A percentile compares a stretch with the other conserved stretches of the same genome.
Evolutionary conservation across 2,888 invertebrate genomes (phyloP).

Genomic region (Pachliopta kotzebuea): DNA sequence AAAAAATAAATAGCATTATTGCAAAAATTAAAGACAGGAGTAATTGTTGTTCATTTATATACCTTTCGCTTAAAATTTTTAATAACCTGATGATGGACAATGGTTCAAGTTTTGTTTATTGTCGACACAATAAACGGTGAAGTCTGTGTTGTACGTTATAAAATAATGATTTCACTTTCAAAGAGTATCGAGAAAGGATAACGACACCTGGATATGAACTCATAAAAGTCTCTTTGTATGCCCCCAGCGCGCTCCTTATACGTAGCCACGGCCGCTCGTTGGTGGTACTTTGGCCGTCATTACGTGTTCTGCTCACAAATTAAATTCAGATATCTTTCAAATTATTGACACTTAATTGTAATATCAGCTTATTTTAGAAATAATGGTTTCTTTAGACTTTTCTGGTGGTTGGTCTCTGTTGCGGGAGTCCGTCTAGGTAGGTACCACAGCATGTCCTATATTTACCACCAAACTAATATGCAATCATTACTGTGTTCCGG

Average conservation of each 20-base stretch:
- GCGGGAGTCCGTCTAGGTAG: no score
- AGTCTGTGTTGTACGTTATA: not conserved
- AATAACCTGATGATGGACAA: no score
- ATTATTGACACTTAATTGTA: conserved; percentile 10
- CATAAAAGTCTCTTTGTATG: conserved; percentile 47
- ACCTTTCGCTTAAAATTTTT: no score
- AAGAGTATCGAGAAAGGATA: conserved; percentile 50
- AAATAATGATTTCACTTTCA: conserved; percentile 57
- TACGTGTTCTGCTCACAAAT: conserved; percentile 21
- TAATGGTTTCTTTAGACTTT: not conserved
- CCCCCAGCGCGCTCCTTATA: conserved; percentile 34
- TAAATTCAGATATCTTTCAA: conserved; percentile 10
- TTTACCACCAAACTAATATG: no score
- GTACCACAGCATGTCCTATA: no score
- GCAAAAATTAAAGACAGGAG: no score
- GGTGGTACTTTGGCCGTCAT: conserved; percentile 12
- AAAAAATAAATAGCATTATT: no score
- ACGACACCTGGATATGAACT: conserved; percentile 47
- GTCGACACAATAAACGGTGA: not conserved
- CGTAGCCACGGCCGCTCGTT: conserved; percentile 29
- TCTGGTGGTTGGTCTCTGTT: no score
- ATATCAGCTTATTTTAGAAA: not conserved
- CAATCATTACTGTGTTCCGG: no score
- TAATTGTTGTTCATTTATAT: no score
- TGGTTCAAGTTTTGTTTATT: no score